Percentiles rank a stretch among this genome's conserved stretches.
phyloP scores from a whole-genome alignment of 2,113 vertebrate species.

The Pardalotus punctatus region DNA sequence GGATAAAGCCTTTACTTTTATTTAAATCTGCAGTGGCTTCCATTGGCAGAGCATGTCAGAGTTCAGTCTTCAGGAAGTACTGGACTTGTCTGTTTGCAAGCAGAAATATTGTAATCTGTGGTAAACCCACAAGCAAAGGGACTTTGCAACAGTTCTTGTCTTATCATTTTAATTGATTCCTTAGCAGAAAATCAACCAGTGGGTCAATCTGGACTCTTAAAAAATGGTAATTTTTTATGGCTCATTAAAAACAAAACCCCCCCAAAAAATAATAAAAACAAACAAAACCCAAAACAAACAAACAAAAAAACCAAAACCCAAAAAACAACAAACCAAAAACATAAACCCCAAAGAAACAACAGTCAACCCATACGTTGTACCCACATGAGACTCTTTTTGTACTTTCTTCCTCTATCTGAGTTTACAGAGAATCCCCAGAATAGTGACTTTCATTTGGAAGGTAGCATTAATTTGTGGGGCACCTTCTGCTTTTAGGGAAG shows the following conservation, averaged over 20 bases:
- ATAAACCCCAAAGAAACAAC: not conserved
- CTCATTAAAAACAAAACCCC: not conserved
- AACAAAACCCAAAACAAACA: not conserved
- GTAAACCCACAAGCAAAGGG: not conserved
- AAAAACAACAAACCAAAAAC: not conserved
- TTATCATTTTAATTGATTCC: not conserved
- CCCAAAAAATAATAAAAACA: no score
- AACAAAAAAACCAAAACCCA: not conserved
- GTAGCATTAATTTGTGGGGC: not conserved
- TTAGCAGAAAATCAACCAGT: not conserved
- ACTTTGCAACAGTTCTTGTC: not conserved
- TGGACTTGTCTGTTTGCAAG: not conserved
- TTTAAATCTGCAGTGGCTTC: not conserved
- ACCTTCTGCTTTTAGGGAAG: not conserved
- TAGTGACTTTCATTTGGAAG: not conserved
- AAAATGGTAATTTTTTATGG: not conserved
- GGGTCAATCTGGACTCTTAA: not conserved
- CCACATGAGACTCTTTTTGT: not conserved
- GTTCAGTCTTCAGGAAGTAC: not conserved
- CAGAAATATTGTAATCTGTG: not conserved
- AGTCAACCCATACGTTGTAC: not conserved
- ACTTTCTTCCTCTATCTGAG: not conserved
- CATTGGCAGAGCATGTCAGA: not conserved
- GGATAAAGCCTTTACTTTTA: not conserved
- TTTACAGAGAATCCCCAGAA: not conserved